phyloP scores from a whole-genome alignment of 1,140 invertebrate species.

The Rhizoglyphus robini region DNA sequence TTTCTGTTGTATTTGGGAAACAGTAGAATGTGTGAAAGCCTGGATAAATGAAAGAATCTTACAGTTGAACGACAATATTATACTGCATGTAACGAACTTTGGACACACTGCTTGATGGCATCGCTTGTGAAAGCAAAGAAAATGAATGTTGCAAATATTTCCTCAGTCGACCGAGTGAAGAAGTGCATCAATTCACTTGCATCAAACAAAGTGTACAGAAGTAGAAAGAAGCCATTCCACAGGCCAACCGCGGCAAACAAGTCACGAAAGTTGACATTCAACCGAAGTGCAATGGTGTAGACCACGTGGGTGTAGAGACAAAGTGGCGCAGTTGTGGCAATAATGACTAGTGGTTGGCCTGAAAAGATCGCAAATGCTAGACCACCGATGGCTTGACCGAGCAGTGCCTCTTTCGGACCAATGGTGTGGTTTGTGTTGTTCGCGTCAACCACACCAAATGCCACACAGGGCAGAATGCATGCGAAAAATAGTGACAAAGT shows the following conservation, averaged over 20 bases:
- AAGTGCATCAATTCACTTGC: constrained; percentile 40
- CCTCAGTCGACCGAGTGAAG: constrained; percentile 39
- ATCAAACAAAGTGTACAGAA: constrained; percentile 38
- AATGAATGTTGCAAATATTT: constrained; percentile 43
- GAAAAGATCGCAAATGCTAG: constrained; percentile 39
- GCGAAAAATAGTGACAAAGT: constrained; percentile 41
- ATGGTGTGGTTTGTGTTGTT: constrained; percentile 39
- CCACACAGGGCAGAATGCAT: constrained; percentile 39
- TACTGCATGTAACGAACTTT: constrained; percentile 34
- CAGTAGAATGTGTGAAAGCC: not conserved
- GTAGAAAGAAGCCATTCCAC: constrained; percentile 40
- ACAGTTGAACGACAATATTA: not conserved
- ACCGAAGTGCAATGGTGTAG: constrained; percentile 35
- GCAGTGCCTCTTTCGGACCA: constrained; percentile 39
- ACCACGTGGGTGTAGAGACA: constrained; percentile 43
- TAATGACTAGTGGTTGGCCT: constrained; percentile 39
- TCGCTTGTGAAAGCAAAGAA: constrained; percentile 42
- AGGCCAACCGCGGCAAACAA: constrained; percentile 42
- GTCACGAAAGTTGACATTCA: constrained; percentile 37
- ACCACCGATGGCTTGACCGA: constrained; percentile 41
- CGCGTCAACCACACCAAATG: constrained; percentile 41
- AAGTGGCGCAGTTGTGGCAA: constrained; percentile 41
- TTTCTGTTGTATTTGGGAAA: too few species aligned
- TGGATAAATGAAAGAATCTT: too few species aligned
- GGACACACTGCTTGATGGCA: constrained; percentile 37